These are phyloP conservation scores for Trochalopteron elliotii DNA, from an alignment of 2,113 vertebrate species.

Conservation along the genomic window DNA sequence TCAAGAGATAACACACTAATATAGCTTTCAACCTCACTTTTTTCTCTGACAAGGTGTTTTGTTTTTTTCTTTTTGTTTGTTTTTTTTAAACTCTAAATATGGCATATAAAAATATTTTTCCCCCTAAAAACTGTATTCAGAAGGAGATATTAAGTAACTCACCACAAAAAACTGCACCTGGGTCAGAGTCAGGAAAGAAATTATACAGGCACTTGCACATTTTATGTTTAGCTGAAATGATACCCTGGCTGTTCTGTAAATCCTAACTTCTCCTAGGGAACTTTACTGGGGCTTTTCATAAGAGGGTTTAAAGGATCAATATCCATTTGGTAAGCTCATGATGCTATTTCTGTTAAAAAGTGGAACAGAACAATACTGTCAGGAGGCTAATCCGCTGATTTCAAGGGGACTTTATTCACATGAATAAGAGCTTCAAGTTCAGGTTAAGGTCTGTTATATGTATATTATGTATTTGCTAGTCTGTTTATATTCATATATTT, in stretches of 20 bases:
- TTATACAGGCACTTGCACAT: slow-evolving; percentile 20
- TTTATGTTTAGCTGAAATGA: slow-evolving; percentile 54
- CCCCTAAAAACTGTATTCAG: background rate
- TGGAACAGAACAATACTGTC: slow-evolving; percentile 35
- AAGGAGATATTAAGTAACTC: background rate
- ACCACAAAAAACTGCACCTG: background rate
- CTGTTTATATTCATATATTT: background rate
- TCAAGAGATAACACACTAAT: background rate
- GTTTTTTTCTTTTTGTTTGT: background rate
- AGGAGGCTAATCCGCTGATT: slow-evolving; percentile 24
- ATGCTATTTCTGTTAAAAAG: slow-evolving; percentile 50
- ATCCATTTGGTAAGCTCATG: slow-evolving; percentile 43
- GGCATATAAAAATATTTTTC: background rate
- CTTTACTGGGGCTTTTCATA: slow-evolving; percentile 35
- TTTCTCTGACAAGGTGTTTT: background rate
- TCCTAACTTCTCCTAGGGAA: background rate
- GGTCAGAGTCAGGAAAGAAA: background rate
- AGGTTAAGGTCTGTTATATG: background rate
- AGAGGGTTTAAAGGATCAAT: slow-evolving; percentile 44
- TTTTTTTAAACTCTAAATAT: background rate
- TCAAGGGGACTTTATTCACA: slow-evolving; percentile 19
- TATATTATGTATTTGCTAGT: background rate
- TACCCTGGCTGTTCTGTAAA: background rate
- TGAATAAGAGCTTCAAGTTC: background rate
- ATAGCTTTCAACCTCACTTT: background rate